phyloP scores from a whole-genome alignment of 1,140 invertebrate genomes.

The Onthophagus taurus region DNA sequence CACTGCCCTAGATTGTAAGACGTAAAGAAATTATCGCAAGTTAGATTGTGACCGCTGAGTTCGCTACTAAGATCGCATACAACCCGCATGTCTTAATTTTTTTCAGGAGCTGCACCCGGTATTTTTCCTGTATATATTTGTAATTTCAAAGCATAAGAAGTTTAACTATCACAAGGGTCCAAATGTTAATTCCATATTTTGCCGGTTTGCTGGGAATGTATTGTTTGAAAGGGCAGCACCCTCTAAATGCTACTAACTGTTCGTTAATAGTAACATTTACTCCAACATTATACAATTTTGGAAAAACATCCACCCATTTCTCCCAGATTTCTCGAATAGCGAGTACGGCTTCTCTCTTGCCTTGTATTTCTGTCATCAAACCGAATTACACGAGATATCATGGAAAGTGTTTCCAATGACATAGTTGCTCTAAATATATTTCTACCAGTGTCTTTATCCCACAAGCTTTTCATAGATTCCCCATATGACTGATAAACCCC shows the following conservation, averaged over 20 bases:
- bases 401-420: background rate
- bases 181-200: background rate
- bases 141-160: too few species aligned
- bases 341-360: too few species aligned
- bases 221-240: constrained; percentile 1
- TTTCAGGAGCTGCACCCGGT: background rate
- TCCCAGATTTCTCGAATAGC: background rate
- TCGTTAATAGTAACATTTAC: constrained; percentile 1
- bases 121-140: background rate
- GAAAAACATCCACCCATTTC: constrained; percentile 1
- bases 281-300: background rate
- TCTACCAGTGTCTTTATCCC: background rate
- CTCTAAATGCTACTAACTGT: too few species aligned
- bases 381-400: background rate
- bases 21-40: background rate
- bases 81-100: background rate
- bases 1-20: background rate
- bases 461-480: background rate
- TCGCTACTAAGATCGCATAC: background rate
- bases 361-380: background rate
- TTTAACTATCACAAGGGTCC: background rate
- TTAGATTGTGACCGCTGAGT: background rate
- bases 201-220: background rate
- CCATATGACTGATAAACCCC: background rate
- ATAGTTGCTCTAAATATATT: background rate